phyloP scores from a whole-genome alignment of 1,140 invertebrate genomes.

The Bicyclus anynana region DNA sequence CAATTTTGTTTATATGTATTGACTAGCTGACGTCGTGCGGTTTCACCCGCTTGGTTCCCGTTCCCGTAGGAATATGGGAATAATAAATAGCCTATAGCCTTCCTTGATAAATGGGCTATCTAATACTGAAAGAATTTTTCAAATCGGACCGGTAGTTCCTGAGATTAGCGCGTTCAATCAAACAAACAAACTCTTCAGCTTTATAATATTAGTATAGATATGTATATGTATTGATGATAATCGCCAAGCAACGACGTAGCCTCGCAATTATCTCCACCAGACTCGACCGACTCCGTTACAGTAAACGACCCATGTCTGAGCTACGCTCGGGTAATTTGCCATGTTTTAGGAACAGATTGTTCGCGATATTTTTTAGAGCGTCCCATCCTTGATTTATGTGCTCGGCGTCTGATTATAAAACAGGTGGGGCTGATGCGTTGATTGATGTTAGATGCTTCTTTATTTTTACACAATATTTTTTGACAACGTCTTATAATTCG shows the following conservation, averaged over 20 bases:
- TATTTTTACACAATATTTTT: not conserved
- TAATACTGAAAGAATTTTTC: no score
- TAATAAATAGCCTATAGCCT: no score
- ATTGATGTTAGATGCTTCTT: not conserved
- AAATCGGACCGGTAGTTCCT: no score
- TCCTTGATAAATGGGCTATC: no score
- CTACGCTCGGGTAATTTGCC: slow-evolving; percentile 12
- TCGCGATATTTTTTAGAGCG: slow-evolving; percentile 1
- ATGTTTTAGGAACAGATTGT: slow-evolving; percentile 5
- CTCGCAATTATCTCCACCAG: slow-evolving; percentile 35
- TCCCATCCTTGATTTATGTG: not conserved
- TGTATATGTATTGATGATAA: no score
- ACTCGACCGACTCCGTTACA: slow-evolving; percentile 24
- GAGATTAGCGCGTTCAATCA: slow-evolving; percentile 25
- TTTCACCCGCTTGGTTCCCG: no score
- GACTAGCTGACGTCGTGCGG: no score
- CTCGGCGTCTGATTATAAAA: not conserved
- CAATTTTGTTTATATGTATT: no score
- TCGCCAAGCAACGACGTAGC: slow-evolving; percentile 16
- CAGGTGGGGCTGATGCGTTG: not conserved
- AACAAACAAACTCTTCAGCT: no score
- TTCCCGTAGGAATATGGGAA: no score
- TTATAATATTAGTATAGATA: no score
- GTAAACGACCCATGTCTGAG: slow-evolving; percentile 23
- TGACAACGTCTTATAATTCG: no score